These are phyloP conservation scores for Actias luna DNA, from an alignment of 2,888 invertebrate genomes.

Conservation along the genomic window DNA sequence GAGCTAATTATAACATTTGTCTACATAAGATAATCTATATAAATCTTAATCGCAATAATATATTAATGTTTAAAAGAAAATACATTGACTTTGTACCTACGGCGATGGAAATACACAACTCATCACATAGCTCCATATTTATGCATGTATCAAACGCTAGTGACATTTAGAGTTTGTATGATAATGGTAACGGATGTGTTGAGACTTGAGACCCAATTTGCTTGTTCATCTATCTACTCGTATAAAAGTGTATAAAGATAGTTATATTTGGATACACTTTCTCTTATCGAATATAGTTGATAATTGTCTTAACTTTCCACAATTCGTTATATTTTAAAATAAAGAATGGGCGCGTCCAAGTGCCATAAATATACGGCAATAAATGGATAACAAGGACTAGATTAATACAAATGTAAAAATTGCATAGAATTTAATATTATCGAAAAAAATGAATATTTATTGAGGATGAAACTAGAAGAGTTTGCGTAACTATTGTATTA, in stretches of 20 bases:
- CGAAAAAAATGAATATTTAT: too few relatives aligned
- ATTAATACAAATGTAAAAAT: not conserved
- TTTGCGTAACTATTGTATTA: too few relatives aligned
- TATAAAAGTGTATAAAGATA: constrained; percentile 12
- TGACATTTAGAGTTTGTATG: not conserved
- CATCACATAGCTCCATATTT: not conserved
- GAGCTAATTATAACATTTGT: too few relatives aligned
- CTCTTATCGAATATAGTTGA: constrained; percentile 16
- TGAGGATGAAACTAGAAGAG: too few relatives aligned
- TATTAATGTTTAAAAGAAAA: not conserved
- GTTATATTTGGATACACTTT: constrained; percentile 19
- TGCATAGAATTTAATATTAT: not conserved
- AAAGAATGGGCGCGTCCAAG: not conserved
- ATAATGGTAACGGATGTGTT: constrained; percentile 10
- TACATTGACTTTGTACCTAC: not conserved
- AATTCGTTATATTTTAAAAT: not conserved
- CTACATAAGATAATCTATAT: too few relatives aligned
- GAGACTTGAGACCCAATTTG: constrained; percentile 2
- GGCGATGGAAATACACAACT: not conserved
- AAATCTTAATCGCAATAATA: not conserved
- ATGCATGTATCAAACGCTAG: not conserved
- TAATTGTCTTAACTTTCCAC: constrained; percentile 14
- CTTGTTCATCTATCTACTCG: constrained; percentile 12
- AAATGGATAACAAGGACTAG: not conserved
- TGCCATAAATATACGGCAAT: not conserved